phyloP scores from a whole-genome alignment of 2,113 vertebrate genomes.

The Nannobrachium achirus region DNA sequence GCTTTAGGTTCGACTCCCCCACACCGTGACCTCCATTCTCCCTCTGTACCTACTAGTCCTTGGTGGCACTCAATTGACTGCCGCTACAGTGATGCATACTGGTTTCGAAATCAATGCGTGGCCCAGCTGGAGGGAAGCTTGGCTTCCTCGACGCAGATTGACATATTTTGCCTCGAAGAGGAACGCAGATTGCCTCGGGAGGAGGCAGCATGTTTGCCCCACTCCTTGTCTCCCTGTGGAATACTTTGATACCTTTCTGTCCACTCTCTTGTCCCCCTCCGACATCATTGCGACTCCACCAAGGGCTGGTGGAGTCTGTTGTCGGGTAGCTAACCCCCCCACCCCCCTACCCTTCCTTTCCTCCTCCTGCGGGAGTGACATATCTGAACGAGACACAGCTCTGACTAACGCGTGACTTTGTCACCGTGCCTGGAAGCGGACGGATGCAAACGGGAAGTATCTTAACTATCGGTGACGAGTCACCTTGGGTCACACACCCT shows the following conservation, averaged over 20 bases:
- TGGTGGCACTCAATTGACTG: slow-evolving; percentile 27
- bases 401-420: slow-evolving; percentile 26
- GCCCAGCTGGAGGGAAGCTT: slow-evolving; percentile 54
- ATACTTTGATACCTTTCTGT: slow-evolving; percentile 48
- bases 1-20: slow-evolving; percentile 36
- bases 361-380: slow-evolving; percentile 18
- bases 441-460: slow-evolving; percentile 58
- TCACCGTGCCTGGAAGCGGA: slow-evolving; percentile 61
- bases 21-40: slow-evolving; percentile 18
- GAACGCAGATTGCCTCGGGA: slow-evolving; percentile 55
- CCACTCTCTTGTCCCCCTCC: slow-evolving; percentile 13
- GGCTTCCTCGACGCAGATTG: slow-evolving; percentile 52
- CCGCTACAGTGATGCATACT: slow-evolving; percentile 32
- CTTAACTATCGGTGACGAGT: slow-evolving; percentile 56
- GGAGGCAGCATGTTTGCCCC: slow-evolving; percentile 51
- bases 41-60: slow-evolving; percentile 21
- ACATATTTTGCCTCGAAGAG: slow-evolving; percentile 61
- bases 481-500: slow-evolving; percentile 55
- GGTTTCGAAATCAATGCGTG: slow-evolving; percentile 61
- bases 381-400: background rate
- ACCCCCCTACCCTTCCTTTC: slow-evolving; percentile 4
- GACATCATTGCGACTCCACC: background rate
- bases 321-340: background rate
- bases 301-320: background rate
- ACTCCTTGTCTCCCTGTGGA: slow-evolving; percentile 45